Conservation (phyloP, 2,797 vertebrate species). For the Cottoperca gobio region DNA sequence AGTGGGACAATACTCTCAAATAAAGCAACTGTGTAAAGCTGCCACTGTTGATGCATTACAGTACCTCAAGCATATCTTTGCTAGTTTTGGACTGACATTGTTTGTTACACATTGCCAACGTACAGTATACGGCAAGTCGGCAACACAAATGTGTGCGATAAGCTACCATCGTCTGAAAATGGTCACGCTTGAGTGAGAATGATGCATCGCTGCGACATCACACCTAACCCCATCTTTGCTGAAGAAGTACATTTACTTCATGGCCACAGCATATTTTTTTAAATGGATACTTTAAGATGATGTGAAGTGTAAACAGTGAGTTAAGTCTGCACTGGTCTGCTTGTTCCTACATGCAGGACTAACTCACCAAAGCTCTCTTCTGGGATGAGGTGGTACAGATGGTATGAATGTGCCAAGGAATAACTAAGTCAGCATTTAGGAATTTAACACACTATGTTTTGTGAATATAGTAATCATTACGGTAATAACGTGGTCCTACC, state of each 20-base stretch:
- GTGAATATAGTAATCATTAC: constrained; percentile 22
- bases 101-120: background rate
- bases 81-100: background rate
- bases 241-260: background rate
- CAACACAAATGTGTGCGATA: background rate
- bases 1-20: background rate
- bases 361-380: too few relatives aligned
- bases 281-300: background rate
- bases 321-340: background rate
- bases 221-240: background rate
- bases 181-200: background rate
- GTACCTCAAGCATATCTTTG: background rate
- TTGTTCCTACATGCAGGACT: background rate
- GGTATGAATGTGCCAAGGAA: background rate
- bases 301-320: background rate
- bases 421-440: background rate
- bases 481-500: background rate
- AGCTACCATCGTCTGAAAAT: background rate
- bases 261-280: background rate
- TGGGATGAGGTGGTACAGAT: background rate
- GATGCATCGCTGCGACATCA: background rate
- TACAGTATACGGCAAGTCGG: background rate
- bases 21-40: background rate
- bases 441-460: constrained; percentile 23
- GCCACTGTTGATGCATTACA: background rate